Conservation (phyloP, 2,113 vertebrate species). For the Kobus ellipsiprymnus region DNA sequence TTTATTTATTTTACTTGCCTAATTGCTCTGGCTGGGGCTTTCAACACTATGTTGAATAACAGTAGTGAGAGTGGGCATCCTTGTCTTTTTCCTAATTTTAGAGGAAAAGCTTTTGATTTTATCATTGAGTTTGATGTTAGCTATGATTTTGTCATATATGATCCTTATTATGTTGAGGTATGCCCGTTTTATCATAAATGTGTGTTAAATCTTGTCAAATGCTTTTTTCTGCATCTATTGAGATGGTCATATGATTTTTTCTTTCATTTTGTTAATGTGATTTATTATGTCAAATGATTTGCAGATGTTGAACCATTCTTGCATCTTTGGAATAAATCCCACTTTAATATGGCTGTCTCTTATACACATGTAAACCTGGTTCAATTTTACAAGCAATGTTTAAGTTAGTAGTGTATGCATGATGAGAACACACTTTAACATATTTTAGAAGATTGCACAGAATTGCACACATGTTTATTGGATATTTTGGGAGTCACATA, state of each 20-base stretch:
- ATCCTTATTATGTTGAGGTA: neutral
- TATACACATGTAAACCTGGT: no score
- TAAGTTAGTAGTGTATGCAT: neutral
- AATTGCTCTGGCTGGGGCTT: no score
- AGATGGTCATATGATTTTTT: neutral
- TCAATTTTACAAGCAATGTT: neutral
- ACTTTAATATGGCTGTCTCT: neutral
- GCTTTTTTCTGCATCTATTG: neutral
- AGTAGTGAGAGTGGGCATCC: no score
- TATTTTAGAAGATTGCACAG: neutral
- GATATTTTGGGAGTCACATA: neutral
- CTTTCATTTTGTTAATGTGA: neutral
- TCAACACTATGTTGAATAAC: no score
- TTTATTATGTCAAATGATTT: neutral
- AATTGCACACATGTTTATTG: neutral
- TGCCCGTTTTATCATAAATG: neutral
- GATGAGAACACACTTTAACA: neutral
- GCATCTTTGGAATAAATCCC: neutral
- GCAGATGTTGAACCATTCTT: neutral
- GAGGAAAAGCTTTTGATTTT: neutral
- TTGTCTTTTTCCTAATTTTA: neutral
- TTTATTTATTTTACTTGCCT: no score
- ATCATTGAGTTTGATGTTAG: neutral
- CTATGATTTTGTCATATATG: neutral
- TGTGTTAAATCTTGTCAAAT: neutral